These are phyloP conservation scores for Ernsta delagoae DNA, from an alignment of 2,888 invertebrate species.

Conservation along the genomic window DNA sequence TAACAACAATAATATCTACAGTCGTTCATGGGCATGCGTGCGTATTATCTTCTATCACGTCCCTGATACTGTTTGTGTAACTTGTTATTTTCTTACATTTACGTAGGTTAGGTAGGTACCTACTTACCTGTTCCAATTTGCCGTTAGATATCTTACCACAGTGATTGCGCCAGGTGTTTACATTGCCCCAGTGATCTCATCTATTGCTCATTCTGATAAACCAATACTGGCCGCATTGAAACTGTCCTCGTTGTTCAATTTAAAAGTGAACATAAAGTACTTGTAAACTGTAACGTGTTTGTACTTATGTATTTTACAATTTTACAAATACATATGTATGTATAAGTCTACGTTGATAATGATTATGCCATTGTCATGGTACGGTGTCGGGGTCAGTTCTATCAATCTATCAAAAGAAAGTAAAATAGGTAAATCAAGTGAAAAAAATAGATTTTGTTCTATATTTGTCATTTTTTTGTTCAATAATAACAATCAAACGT, in stretches of 20 bases:
- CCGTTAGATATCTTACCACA: conserved; percentile 51
- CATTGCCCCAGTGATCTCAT: conserved; percentile 68
- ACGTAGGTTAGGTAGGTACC: no score
- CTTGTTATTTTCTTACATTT: conserved; percentile 47
- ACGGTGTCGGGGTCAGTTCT: no score
- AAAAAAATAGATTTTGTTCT: no score
- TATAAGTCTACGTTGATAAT: no score
- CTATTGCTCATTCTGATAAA: conserved; percentile 69
- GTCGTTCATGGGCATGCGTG: neutral
- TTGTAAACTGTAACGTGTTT: conserved; percentile 3
- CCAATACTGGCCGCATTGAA: conserved; percentile 33
- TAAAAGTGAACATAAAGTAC: conserved; percentile 2
- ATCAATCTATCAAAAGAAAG: no score
- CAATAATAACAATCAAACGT: no score
- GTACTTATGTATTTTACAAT: no score
- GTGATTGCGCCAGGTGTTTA: conserved; percentile 58
- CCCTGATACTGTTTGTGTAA: conserved; percentile 37
- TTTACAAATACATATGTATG: no score
- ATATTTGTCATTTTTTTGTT: no score
- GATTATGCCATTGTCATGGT: no score
- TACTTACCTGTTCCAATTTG: conserved; percentile 46
- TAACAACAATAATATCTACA: no score
- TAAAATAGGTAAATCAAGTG: no score
- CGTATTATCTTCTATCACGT: conserved; percentile 2
- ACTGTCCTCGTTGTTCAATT: conserved; percentile 24